Percentiles rank a stretch among this genome's conserved stretches.
Evolutionary conservation across 2,113 vertebrate genomes (phyloP).

Genomic region (Gopherus evgoodei): DNA sequence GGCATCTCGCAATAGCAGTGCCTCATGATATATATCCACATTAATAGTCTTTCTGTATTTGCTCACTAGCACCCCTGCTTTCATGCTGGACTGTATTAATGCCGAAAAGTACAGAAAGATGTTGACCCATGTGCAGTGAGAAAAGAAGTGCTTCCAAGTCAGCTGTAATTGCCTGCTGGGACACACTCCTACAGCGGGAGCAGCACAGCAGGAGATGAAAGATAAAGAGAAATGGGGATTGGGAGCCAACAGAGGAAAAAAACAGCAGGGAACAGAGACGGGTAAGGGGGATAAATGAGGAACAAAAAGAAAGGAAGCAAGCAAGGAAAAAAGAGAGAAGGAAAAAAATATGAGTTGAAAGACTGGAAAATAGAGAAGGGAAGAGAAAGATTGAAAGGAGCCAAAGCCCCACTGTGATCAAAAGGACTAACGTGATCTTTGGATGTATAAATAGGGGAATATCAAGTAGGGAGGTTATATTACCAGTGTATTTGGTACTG

Average conservation of each 20-base stretch:
- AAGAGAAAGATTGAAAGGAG: rapidly evolving
- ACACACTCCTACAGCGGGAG: not conserved
- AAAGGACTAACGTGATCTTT: not conserved
- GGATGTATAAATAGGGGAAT: not conserved
- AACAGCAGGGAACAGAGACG: not conserved
- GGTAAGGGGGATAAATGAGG: not conserved
- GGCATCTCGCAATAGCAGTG: not conserved
- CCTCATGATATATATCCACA: not conserved
- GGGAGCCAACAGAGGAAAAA: not conserved
- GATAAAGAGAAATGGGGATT: not conserved
- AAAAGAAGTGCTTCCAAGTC: not conserved
- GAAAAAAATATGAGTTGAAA: not conserved
- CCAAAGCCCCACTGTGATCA: not conserved
- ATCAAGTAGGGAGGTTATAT: not conserved
- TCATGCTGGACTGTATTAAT: not conserved
- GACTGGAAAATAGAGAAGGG: not conserved
- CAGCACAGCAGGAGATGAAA: not conserved
- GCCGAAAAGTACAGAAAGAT: not conserved
- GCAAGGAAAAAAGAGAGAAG: rapidly evolving
- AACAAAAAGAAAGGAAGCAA: not conserved
- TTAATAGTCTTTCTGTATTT: not conserved
- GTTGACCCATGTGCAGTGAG: not conserved
- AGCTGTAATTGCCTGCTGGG: not conserved
- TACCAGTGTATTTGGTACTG: rapidly evolving
- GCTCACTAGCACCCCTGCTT: not conserved